phyloP scores from a whole-genome alignment of 1,140 invertebrate species.

The Megalonaias nervosa region DNA sequence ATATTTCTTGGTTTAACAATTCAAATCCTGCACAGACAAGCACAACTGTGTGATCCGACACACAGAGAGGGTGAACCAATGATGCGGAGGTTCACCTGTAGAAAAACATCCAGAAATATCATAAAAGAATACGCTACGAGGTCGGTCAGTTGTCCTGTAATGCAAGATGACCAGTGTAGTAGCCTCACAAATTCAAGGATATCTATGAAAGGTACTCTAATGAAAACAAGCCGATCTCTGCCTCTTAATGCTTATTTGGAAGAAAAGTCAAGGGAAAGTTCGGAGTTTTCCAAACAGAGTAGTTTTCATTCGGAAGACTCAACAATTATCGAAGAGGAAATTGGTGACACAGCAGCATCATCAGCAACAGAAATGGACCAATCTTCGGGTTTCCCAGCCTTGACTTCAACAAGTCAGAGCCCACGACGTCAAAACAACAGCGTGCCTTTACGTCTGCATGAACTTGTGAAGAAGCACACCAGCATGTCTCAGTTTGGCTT shows the following conservation, averaged over 20 bases:
- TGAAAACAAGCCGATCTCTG: neutral
- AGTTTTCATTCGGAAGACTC: constrained; percentile 3
- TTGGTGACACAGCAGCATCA: constrained; percentile 11
- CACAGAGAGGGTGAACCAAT: constrained; percentile 46
- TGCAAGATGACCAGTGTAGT: constrained; percentile 12
- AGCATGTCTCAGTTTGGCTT: neutral
- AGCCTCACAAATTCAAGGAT: neutral
- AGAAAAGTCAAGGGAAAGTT: neutral
- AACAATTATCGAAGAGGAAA: neutral
- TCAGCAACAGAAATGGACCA: neutral
- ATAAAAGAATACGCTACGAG: neutral
- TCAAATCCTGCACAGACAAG: constrained; percentile 68
- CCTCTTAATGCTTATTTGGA: neutral
- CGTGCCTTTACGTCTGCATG: constrained; percentile 27
- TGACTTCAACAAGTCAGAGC: neutral
- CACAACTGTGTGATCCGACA: constrained; percentile 42
- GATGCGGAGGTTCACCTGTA: constrained; percentile 45
- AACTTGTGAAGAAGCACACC: constrained; percentile 15
- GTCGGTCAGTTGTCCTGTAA: neutral
- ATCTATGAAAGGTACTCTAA: too few species aligned
- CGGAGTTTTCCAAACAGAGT: constrained; percentile 11
- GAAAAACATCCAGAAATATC: constrained; percentile 12
- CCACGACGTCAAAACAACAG: constrained; percentile 6
- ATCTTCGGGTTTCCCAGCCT: neutral
- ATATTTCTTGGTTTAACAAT: constrained; percentile 93